phyloP scores from a whole-genome alignment of 1,140 invertebrate species.

The Sipha flava region DNA sequence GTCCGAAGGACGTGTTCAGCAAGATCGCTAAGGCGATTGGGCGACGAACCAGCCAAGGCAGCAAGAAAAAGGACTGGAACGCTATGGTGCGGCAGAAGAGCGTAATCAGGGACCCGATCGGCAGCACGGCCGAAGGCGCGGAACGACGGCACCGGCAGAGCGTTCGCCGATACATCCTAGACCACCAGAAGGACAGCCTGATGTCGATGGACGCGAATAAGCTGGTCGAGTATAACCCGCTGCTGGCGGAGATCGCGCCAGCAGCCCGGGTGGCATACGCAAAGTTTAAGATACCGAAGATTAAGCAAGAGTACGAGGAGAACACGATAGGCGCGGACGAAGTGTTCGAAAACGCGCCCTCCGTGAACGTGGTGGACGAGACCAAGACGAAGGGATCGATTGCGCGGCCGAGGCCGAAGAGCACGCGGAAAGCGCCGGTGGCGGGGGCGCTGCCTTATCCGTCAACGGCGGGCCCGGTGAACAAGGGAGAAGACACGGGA shows the following conservation, averaged over 20 bases:
- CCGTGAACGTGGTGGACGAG: conserved; percentile 16
- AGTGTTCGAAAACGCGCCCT: conserved; percentile 5
- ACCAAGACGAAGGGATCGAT: conserved; percentile 36
- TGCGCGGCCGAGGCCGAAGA: conserved; percentile 35
- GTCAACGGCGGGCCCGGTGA: background rate
- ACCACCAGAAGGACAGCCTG: conserved; percentile 37
- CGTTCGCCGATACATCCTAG: conserved; percentile 47
- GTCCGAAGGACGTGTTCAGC: conserved; percentile 67
- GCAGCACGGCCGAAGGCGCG: conserved; percentile 57
- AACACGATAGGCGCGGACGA: conserved; percentile 38
- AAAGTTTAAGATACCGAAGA: conserved; percentile 69
- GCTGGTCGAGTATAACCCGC: conserved; percentile 70
- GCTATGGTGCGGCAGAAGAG: conserved; percentile 64
- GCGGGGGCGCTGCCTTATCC: conserved; percentile 36
- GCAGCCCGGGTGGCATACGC: conserved; percentile 71
- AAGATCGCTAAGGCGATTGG: conserved; percentile 70
- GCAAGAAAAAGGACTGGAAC: conserved; percentile 75
- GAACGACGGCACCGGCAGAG: conserved; percentile 56
- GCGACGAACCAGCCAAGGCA: conserved; percentile 47
- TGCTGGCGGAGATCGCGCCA: conserved; percentile 60
- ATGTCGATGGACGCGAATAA: conserved; percentile 58
- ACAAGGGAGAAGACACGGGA: too few relatives aligned
- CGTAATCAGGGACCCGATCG: conserved; percentile 62
- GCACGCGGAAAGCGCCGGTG: conserved; percentile 33
- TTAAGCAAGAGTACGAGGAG: conserved; percentile 49